Base-by-base conservation (phyloP, 2,888 invertebrate genomes). In the Phyllotreta cruciferae region DNA sequence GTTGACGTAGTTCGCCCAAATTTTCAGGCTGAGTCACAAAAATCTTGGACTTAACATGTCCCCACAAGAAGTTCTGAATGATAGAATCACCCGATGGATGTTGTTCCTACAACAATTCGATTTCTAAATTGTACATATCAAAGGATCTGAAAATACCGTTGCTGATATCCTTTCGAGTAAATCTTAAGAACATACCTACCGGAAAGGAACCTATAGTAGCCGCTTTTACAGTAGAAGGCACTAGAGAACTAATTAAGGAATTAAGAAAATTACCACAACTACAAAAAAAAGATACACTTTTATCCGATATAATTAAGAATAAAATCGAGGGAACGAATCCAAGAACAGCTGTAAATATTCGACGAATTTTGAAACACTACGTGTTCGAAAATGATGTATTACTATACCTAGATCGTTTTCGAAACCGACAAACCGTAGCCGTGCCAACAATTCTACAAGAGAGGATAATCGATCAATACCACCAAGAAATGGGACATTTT, bases 61-160 rank as follows among this genome's bases (percentile, higher is more conserved):
- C n/a, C n/a, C n/a, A n/a, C n/a, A n/a, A n/a, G n/a, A n/a, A n/a
- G n/a, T 10, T 1, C 45, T 44, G 3, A 11, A 24, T 4, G 24
- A 24, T 1, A 24, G 24, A 24, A 24, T 24, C 4, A 24, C 24
- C 24, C 24, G 24, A 49, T 49, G 49, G 24, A 9, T 49, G 35
- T 13, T 49, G 9, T 49, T 49, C 11, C 49, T 49, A 13, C 49
- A 49, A 24, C 49, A 49, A 11, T 49, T 49, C 35, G 49, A 49
- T 7, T 49, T 49, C 35, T 24, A 1, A 1, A 49, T 49, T 24
- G 11, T 10, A 9, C 41, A 41, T 10, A 41, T 41, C 41, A 41
- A 41, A 41, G 41, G 41, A n/a, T n/a, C 41, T 2, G 41, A 41
- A 41, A 41, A 41, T 4, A 41, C 41, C 4, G 41, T 41, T 3